Base-by-base conservation (phyloP, 1,140 invertebrate species). In the Heterodera schachtii region DNA sequence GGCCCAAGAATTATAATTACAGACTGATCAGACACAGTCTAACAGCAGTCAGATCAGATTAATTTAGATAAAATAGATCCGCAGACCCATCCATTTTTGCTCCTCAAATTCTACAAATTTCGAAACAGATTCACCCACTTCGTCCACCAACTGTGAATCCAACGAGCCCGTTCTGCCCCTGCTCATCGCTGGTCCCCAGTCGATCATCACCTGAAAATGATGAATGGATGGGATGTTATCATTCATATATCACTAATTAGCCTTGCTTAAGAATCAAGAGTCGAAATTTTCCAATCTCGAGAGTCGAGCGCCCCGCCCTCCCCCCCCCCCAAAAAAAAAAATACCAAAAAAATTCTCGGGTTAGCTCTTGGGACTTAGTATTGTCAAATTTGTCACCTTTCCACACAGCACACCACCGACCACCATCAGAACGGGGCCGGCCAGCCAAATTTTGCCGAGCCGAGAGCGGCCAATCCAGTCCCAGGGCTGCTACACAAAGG, bases 141-240 rank as follows among this genome's bases (percentile, higher is more conserved):
- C 83, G 69, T 88, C 87, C 78, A 86, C 57, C 21, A 88, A 66
- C 16, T 80, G 64, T 5, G 86, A 86, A 47, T 89, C 89, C 41
- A 89, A 84, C 7, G 88, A 90, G 11, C 82, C 86, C 16, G 85
- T 73, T 31, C 86, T 46, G 3, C 85, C 86, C 76, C 87, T 84
- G 9, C 81, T 19, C 88, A 90, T 90, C 11, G 88, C 88, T 44
- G 88, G 88, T 70, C 89, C 89, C 88, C 88, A 89, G 78, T 89
- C 88, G 60, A 89, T 89, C 8, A 89, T 86, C 60, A 87, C 88
- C 88, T 87, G 69, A 43, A 69, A 71, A 46, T 73, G 69, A 7
- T 13, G 41, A 83, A 19, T 85, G 41, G 57, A 3, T 19, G 31
- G 31, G 31, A n/a, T n/a, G n/a, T n/a, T n/a, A n/a, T n/a, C n/a